Conservation (phyloP, 1,140 invertebrate genomes). For the Homalodisca vitripennis region DNA sequence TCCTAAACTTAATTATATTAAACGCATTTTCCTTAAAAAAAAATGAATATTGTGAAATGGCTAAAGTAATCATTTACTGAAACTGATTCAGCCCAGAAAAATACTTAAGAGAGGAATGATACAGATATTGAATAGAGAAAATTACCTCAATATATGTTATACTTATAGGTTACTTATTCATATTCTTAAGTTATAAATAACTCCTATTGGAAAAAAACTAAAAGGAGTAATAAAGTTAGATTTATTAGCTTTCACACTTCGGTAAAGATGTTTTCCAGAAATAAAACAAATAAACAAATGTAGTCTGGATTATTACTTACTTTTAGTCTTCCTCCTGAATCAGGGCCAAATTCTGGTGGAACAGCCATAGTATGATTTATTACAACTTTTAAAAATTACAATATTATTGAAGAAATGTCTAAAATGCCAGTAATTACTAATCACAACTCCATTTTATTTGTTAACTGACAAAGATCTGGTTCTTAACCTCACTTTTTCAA, state of each 20-base stretch:
- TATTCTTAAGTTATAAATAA: conserved; percentile 39
- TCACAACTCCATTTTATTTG: too few relatives aligned
- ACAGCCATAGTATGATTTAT: too few relatives aligned
- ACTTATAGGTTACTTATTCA: not conserved
- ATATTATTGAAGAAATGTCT: too few relatives aligned
- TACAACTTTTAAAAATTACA: too few relatives aligned
- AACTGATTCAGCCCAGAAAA: not conserved
- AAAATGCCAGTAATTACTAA: too few relatives aligned
- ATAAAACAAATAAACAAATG: not conserved
- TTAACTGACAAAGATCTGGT: too few relatives aligned
- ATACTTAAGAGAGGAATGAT: not conserved
- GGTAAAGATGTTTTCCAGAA: not conserved
- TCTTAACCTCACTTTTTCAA: too few relatives aligned
- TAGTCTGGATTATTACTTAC: conserved; percentile 47
- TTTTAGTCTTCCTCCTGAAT: conserved; percentile 77
- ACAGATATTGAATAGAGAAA: not conserved
- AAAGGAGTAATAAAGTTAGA: not conserved
- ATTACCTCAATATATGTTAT: not conserved
- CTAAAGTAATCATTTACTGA: not conserved
- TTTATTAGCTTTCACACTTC: not conserved
- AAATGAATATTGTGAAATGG: not conserved
- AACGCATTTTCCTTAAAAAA: too few relatives aligned
- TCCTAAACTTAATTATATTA: too few relatives aligned
- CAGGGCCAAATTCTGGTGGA: conserved; percentile 74
- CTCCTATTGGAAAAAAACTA: not conserved